A percentile compares a stretch with the other conserved stretches of the same genome.
These are phyloP conservation scores for Hycleus phaleratus DNA, from an alignment of 1,140 invertebrate genomes.

Conservation along the genomic window DNA sequence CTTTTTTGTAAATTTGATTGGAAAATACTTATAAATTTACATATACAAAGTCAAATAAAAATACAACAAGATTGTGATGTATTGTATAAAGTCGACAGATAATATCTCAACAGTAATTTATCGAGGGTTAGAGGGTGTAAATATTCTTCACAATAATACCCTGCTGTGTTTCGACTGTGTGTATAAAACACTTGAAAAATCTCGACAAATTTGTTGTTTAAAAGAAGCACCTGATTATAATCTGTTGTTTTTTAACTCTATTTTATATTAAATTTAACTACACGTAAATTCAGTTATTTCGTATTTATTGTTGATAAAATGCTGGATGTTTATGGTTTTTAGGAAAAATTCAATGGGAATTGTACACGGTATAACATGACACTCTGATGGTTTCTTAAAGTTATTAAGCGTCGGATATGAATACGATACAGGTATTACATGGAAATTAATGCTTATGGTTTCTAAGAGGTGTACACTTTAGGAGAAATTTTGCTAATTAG, in stretches of 20 bases:
- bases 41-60: too few species aligned
- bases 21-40: too few species aligned
- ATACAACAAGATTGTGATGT: constrained; percentile 1
- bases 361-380: constrained; percentile 25
- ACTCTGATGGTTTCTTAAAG: constrained; percentile 20
- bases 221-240: constrained; percentile 22
- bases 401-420: constrained; percentile 21
- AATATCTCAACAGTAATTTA: constrained; percentile 33
- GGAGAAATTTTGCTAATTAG: too few species aligned
- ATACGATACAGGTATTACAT: constrained; percentile 23
- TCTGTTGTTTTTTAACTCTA: constrained; percentile 1
- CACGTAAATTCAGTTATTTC: background rate
- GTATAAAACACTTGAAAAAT: constrained; percentile 31
- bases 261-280: background rate
- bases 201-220: constrained; percentile 33
- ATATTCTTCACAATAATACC: constrained; percentile 33
- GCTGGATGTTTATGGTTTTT: background rate
- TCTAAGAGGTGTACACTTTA: too few species aligned
- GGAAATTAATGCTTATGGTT: constrained; percentile 3
- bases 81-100: constrained; percentile 18
- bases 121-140: constrained; percentile 33
- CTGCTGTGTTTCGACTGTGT: constrained; percentile 23
- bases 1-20: too few species aligned
- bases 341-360: background rate
- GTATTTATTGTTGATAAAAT: background rate